phyloP scores from a whole-genome alignment of 2,888 invertebrate genomes.

The Platycheirus rosarum region DNA sequence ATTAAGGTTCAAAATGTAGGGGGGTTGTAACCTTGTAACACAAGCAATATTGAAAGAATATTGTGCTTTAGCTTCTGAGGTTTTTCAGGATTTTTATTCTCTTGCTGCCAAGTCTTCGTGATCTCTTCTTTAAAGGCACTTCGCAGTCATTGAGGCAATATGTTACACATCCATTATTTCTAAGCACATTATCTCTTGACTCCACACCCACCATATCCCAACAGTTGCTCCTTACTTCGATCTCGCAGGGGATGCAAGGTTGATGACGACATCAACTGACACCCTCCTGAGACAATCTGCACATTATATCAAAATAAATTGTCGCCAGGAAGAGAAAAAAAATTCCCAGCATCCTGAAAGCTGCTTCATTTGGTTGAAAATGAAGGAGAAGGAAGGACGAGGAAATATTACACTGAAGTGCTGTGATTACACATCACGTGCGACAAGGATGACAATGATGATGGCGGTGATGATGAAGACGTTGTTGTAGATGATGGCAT shows the following conservation, averaged over 20 bases:
- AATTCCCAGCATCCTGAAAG: slow-evolving; percentile 21
- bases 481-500: slow-evolving; percentile 58
- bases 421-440: slow-evolving; percentile 72
- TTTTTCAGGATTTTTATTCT: slow-evolving; percentile 29
- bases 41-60: slow-evolving; percentile 67
- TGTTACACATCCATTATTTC: slow-evolving; percentile 71
- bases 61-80: slow-evolving; percentile 25
- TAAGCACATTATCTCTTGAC: slow-evolving; percentile 61
- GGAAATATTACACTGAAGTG: slow-evolving; percentile 47
- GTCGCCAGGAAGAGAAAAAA: slow-evolving; percentile 39
- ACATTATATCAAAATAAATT: slow-evolving; percentile 74
- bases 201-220: slow-evolving; percentile 8
- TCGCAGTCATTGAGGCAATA: slow-evolving; percentile 67
- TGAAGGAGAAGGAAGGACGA: slow-evolving; percentile 30
- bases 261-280: slow-evolving; percentile 73
- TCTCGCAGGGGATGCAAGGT: slow-evolving; percentile 12
- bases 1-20: background rate
- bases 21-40: background rate
- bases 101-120: slow-evolving; percentile 33
- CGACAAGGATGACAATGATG: slow-evolving; percentile 58
- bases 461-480: slow-evolving; percentile 69
- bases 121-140: slow-evolving; percentile 49
- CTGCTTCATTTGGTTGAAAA: slow-evolving; percentile 54
- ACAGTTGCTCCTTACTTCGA: background rate
- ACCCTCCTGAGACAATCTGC: slow-evolving; percentile 72